Conservation (phyloP, 1,140 invertebrate species). For the Ruditapes philippinarum region DNA sequence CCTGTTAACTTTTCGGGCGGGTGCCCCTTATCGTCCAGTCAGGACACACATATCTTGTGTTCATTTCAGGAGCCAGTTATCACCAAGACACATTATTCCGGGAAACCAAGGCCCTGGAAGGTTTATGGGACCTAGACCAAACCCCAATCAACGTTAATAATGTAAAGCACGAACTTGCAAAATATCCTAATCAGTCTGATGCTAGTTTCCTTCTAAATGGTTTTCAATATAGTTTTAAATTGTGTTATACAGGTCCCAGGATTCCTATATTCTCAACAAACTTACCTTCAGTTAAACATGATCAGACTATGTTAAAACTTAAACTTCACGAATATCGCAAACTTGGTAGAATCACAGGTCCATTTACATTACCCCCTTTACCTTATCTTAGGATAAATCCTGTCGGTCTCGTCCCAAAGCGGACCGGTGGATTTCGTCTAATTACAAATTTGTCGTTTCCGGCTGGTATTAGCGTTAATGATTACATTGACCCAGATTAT, state of each 20-base stretch:
- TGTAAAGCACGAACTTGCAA: too few species aligned
- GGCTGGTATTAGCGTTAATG: conserved; percentile 6
- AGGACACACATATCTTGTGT: too few species aligned
- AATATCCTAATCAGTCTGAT: too few species aligned
- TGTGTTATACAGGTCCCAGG: background rate
- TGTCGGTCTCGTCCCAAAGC: background rate
- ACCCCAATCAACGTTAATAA: too few species aligned
- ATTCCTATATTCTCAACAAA: background rate
- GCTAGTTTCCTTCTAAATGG: too few species aligned
- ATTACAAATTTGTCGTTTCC: conserved; percentile 52
- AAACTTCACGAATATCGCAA: background rate
- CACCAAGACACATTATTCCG: too few species aligned
- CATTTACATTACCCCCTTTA: background rate
- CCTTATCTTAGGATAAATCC: background rate
- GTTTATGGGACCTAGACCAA: too few species aligned
- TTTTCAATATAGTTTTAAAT: background rate
- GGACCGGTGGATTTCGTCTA: background rate
- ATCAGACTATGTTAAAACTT: background rate
- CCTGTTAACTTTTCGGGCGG: too few species aligned
- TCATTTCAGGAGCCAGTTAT: too few species aligned
- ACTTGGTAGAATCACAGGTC: too few species aligned
- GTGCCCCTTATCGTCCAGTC: too few species aligned
- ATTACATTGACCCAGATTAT: conserved; percentile 34
- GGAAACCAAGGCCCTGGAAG: too few species aligned
- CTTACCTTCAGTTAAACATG: background rate